phyloP scores from a whole-genome alignment of 2,888 invertebrate species.

The Apoda limacodes region DNA sequence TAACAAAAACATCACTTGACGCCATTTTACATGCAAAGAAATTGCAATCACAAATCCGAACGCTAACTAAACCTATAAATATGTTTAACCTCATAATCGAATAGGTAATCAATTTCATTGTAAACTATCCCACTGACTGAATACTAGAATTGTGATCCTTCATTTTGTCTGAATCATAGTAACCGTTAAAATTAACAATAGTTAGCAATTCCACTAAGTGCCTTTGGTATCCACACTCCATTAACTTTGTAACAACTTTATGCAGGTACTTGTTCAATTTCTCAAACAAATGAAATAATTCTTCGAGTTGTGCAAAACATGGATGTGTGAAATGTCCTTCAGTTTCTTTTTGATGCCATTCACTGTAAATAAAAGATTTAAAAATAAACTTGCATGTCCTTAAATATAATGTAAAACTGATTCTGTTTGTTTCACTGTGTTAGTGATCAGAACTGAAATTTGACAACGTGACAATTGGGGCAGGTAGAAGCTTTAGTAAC shows the following conservation, averaged over 20 bases:
- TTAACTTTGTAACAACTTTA: slow-evolving; percentile 72
- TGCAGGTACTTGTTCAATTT: slow-evolving; percentile 71
- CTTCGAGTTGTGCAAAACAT: slow-evolving; percentile 66
- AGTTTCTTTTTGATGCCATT: slow-evolving; percentile 64
- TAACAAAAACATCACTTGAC: too few species aligned
- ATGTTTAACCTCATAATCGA: neutral
- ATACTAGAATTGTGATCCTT: slow-evolving; percentile 33
- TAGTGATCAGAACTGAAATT: too few species aligned
- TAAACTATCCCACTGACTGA: slow-evolving; percentile 21
- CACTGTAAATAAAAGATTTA: too few species aligned
- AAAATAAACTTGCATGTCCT: too few species aligned
- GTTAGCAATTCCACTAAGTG: slow-evolving; percentile 74
- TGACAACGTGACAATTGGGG: too few species aligned
- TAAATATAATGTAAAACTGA: too few species aligned
- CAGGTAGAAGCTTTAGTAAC: too few species aligned
- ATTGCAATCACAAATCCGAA: too few species aligned
- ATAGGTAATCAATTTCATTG: slow-evolving; percentile 1
- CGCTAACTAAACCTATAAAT: too few species aligned
- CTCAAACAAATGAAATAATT: slow-evolving; percentile 72
- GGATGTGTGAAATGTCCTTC: slow-evolving; percentile 66
- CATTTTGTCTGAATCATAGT: slow-evolving; percentile 54
- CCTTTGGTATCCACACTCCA: slow-evolving; percentile 75
- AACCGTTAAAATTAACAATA: slow-evolving; percentile 74
- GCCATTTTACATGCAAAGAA: too few species aligned
- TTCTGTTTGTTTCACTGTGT: too few species aligned